Percentiles rank a stretch among this genome's conserved stretches.
Conservation (phyloP, 2,888 invertebrate species). For the Amaurobius ferox region DNA sequence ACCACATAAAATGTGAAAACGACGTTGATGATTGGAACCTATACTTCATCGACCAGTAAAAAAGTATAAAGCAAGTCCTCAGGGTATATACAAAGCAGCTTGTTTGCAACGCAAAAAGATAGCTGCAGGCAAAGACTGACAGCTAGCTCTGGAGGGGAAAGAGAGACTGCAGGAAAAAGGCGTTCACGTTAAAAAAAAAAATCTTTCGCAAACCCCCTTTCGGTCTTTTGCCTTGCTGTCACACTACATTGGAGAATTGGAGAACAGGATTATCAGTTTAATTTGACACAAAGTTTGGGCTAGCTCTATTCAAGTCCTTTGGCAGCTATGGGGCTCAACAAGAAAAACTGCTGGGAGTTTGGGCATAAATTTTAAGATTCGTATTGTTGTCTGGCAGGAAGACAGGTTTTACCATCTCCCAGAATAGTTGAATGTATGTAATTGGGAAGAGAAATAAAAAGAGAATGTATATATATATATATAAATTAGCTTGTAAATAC, state of each 20-base stretch:
- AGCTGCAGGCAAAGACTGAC: constrained; percentile 4
- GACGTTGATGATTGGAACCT: constrained; percentile 4
- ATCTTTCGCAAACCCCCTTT: background rate
- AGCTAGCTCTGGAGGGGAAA: no score
- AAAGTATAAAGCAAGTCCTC: background rate
- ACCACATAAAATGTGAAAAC: background rate
- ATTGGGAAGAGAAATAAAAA: no score
- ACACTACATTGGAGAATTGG: background rate
- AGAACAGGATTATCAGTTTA: constrained; percentile 1
- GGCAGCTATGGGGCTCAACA: no score
- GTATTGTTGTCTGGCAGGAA: no score
- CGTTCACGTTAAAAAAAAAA: background rate
- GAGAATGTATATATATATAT: no score
- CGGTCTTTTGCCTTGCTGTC: background rate
- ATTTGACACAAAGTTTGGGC: constrained; percentile 12
- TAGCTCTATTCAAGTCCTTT: background rate
- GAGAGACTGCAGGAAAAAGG: constrained; percentile 5
- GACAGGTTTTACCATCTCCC: no score
- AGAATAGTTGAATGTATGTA: no score
- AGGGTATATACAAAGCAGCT: background rate
- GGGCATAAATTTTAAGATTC: no score
- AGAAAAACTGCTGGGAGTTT: no score
- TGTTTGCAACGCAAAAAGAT: constrained; percentile 13
- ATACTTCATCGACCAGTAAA: background rate
- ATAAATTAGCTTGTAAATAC: no score